These are phyloP conservation scores for Syndactyla subalaris DNA, from an alignment of 2,797 vertebrate species.

Conservation along the genomic window DNA sequence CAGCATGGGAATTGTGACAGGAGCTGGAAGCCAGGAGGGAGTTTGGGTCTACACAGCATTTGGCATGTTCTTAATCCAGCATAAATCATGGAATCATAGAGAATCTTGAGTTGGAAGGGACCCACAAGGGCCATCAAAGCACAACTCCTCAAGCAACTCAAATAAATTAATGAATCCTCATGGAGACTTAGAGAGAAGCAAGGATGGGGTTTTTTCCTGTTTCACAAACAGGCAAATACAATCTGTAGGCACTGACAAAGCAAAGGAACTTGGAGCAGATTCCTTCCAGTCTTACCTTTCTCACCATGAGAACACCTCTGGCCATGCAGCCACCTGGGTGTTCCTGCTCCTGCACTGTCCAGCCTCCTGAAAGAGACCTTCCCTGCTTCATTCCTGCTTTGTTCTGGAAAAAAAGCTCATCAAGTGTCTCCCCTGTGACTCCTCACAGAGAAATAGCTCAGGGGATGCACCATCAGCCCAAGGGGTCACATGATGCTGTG, in stretches of 20 bases:
- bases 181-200: neutral
- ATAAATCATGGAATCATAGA: neutral
- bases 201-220: fast-evolving
- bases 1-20: neutral
- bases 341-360: neutral
- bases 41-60: neutral
- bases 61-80: neutral
- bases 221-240: neutral
- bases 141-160: neutral
- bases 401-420: neutral
- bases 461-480: neutral
- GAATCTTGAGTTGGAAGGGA: neutral
- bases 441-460: neutral
- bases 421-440: neutral
- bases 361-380: neutral
- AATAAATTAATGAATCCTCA: neutral
- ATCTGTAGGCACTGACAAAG: neutral
- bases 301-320: neutral
- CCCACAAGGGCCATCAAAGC: neutral
- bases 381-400: neutral
- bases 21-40: neutral
- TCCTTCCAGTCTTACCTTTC: neutral
- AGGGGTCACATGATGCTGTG: neutral
- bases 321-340: neutral
- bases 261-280: neutral